phyloP scores from a whole-genome alignment of 2,888 invertebrate genomes.

The Caenorhabditis plicata region DNA sequence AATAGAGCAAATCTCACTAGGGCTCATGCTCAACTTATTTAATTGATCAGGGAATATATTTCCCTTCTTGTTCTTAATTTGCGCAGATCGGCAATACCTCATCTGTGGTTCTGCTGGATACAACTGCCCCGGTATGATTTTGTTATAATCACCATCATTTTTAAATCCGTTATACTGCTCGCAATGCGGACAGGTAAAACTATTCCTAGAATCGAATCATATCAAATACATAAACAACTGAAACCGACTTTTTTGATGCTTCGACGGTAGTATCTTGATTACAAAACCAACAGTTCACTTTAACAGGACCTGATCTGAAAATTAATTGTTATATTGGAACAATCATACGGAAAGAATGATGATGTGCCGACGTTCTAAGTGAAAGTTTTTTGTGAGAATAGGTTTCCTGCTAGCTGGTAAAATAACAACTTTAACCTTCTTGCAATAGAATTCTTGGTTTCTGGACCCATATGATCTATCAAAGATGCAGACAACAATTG shows the following conservation, averaged over 20 bases:
- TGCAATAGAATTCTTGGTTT: too few relatives aligned
- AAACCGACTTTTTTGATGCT: conserved; percentile 5
- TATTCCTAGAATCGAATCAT: conserved; percentile 21
- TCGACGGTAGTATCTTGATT: conserved; percentile 23
- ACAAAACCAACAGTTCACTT: conserved; percentile 57
- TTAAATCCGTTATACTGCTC: conserved; percentile 56
- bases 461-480: too few relatives aligned
- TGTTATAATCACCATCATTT: conserved; percentile 49
- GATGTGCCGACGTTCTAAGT: too few relatives aligned
- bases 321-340: too few relatives aligned
- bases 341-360: too few relatives aligned
- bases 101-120: conserved; percentile 3
- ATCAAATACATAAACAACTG: too few relatives aligned
- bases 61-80: background rate
- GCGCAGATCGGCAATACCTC: conserved; percentile 8
- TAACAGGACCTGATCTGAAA: too few relatives aligned
- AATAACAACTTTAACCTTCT: too few relatives aligned
- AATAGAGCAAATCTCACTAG: conserved; percentile 6
- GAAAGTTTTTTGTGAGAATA: too few relatives aligned
- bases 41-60: conserved; percentile 8
- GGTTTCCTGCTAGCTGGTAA: too few relatives aligned
- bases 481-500: too few relatives aligned
- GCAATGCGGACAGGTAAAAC: conserved; percentile 45
- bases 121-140: conserved; percentile 26
- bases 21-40: conserved; percentile 17